These are phyloP conservation scores for Diuraphis noxia DNA, from an alignment of 1,140 invertebrate genomes.

Conservation along the genomic window DNA sequence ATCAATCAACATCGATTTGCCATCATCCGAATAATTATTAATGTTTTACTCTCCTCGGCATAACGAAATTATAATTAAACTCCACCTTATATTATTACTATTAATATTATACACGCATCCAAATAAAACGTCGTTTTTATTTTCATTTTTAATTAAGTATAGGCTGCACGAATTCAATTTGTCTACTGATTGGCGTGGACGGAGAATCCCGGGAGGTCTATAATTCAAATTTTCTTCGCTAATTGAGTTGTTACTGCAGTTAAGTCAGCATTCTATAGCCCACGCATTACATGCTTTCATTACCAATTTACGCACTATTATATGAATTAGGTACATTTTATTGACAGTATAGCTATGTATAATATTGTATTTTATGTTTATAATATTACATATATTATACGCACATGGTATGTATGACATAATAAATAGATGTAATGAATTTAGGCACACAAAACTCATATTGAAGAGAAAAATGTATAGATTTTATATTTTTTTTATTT, in stretches of 20 bases:
- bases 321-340: background rate
- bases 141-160: slow-evolving; percentile 41
- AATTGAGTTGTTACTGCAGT: slow-evolving; percentile 28
- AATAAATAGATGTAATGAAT: background rate
- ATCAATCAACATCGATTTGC: slow-evolving; percentile 50
- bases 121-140: background rate
- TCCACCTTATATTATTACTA: background rate
- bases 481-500: too few relatives aligned
- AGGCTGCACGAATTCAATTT: slow-evolving; percentile 41
- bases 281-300: background rate
- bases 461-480: too few relatives aligned
- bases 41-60: slow-evolving; percentile 5
- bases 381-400: background rate
- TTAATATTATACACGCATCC: background rate
- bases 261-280: background rate
- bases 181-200: background rate
- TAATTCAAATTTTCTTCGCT: slow-evolving; percentile 12
- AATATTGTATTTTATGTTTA: background rate
- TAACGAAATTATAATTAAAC: slow-evolving; percentile 36
- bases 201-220: slow-evolving; percentile 1
- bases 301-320: background rate
- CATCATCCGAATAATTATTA: slow-evolving; percentile 30
- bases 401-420: too few relatives aligned
- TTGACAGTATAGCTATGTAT: background rate
- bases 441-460: background rate